Percentiles rank a stretch among this genome's conserved stretches.
Evolutionary conservation across 2,113 vertebrate species (phyloP).

Genomic region (Austrofundulus limnaeus): DNA sequence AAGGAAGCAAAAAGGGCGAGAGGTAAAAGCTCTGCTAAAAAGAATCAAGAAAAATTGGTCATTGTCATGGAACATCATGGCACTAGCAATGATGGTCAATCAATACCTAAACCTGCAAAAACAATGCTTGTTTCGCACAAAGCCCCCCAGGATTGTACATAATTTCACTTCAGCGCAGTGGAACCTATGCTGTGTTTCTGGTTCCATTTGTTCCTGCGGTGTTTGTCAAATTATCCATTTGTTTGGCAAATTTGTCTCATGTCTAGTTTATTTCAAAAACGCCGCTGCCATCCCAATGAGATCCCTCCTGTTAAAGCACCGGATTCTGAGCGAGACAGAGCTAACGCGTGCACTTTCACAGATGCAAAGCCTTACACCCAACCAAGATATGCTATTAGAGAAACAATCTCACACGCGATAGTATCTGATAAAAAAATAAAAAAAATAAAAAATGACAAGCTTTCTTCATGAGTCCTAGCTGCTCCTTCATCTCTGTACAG

Average conservation of each 20-base stretch:
- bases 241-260: constrained; percentile 58
- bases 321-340: constrained; percentile 16
- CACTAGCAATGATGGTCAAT: constrained; percentile 65
- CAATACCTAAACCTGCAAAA: constrained; percentile 61
- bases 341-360: constrained; percentile 24
- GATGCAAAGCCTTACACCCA: constrained; percentile 18
- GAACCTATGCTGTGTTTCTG: constrained; percentile 35
- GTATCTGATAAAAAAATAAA: constrained; percentile 21
- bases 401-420: constrained; percentile 37
- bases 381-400: constrained; percentile 30
- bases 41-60: constrained; percentile 38
- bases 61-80: constrained; percentile 54
- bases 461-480: constrained; percentile 48
- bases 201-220: constrained; percentile 43
- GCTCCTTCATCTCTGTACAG: constrained; percentile 49
- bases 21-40: constrained; percentile 11
- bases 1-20: constrained; percentile 18
- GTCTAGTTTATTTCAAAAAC: constrained; percentile 53
- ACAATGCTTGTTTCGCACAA: constrained; percentile 53
- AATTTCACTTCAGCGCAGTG: constrained; percentile 39
- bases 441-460: constrained; percentile 29
- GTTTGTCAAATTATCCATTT: constrained; percentile 61
- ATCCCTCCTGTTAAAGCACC: constrained; percentile 3
- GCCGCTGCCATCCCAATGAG: constrained; percentile 11
- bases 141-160: constrained; percentile 47